These are phyloP conservation scores for Thalassaphorura encarpata DNA, from an alignment of 1,140 invertebrate species.

Conservation along the genomic window DNA sequence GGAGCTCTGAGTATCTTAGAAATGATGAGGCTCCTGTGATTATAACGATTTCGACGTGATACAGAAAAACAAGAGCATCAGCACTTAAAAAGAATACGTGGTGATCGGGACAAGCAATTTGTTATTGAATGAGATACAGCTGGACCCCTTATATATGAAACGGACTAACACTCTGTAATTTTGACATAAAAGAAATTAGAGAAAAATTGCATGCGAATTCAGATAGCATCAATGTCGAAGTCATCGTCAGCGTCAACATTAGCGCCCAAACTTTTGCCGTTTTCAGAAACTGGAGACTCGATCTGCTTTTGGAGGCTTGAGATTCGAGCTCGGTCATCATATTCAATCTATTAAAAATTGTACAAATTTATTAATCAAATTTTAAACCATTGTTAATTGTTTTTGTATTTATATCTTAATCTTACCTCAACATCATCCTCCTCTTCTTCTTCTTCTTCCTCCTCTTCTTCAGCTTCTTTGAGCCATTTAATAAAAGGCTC, in stretches of 20 bases:
- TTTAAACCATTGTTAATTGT: constrained; percentile 11
- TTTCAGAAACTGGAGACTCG: constrained; percentile 13
- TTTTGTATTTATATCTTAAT: constrained; percentile 4
- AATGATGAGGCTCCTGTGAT: too few relatives aligned
- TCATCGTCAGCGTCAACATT: constrained; percentile 53
- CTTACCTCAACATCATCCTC: constrained; percentile 57
- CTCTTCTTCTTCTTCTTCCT: constrained; percentile 58
- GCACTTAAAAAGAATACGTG: too few relatives aligned
- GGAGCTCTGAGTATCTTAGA: neutral
- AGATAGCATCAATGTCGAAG: constrained; percentile 86
- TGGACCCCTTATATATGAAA: too few relatives aligned
- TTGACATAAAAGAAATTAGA: neutral
- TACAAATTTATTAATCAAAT: neutral
- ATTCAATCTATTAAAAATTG: constrained; percentile 57
- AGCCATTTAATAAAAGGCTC: constrained; percentile 94
- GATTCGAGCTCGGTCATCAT: constrained; percentile 69
- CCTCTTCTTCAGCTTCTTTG: constrained; percentile 91
- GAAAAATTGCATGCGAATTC: neutral
- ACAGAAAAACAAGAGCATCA: too few relatives aligned
- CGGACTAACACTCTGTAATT: too few relatives aligned
- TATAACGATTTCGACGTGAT: too few relatives aligned
- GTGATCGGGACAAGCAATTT: too few relatives aligned
- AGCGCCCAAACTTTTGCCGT: constrained; percentile 32
- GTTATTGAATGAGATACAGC: too few relatives aligned
- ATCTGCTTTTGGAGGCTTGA: constrained; percentile 58